Base-by-base conservation (phyloP, 2,113 vertebrate species). In the Tamias sibiricus region DNA sequence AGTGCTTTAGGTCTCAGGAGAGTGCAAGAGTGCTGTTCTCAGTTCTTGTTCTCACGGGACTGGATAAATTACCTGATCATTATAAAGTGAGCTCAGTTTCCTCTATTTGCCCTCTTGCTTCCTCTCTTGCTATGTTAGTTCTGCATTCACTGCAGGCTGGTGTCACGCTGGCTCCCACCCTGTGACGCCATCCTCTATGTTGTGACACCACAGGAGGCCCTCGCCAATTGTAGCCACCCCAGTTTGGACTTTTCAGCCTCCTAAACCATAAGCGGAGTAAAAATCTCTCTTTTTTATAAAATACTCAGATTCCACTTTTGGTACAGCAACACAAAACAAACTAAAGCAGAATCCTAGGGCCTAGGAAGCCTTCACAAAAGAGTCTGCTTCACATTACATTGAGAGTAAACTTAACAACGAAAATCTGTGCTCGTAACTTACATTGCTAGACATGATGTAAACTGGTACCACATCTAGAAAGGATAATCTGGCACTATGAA, bases 401-500 rank as follows among this genome's bases (percentile, higher is more conserved):
- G 6, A 42, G 4, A 37, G 28, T 71, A 66, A 71, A 57, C 42
- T 52, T 80, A 71, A 66, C 28, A 37, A 82, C 91, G 79, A 95
- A 68, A 91, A 47, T 64, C 40, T 90, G 14, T n/a, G 47, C 49
- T 74, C 44, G n/a, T n/a, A n/a, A n/a, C 49, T 87, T 83, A 47
- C 22, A 75, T 62, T 84, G 68, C 44, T 20, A 64, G 64, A 20
- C 68, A 35, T 68, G 77, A 22, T 59, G 4, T 80, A 69, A 75
- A 42, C 37, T 59, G 35, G 35, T 68, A 54, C n/a, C 77, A 54
- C 12, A 24, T 76, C 69, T 75, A 42, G 66, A 49, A 69, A 87
- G 14, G 37, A 86, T 82, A 92, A 79, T 75, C 64, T 92, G 30
- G 5, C 54, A 69, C 42, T 71, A 71, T 52, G 64, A 92, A 71